These are phyloP conservation scores for Gadopsis bispinosus DNA, from an alignment of 2,797 vertebrate species.

Conservation along the genomic window DNA sequence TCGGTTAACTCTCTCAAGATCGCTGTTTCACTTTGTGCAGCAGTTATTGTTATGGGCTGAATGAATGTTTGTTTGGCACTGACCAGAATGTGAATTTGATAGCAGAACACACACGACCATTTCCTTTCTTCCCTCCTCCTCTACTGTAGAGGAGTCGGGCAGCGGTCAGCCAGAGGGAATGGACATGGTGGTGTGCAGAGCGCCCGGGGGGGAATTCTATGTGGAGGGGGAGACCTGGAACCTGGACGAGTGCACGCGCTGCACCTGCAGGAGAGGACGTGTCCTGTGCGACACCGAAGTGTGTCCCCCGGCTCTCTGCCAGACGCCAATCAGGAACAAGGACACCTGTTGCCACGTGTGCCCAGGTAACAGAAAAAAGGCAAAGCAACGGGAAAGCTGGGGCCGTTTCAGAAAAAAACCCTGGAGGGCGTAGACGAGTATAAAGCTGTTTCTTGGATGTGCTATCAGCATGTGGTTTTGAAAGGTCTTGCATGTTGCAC, in stretches of 20 bases:
- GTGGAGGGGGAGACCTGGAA: slow-evolving; percentile 90
- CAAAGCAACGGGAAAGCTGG: background rate
- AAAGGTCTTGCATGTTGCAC: slow-evolving; percentile 61
- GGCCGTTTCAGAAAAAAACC: slow-evolving; percentile 15
- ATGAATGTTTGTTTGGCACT: slow-evolving; percentile 16
- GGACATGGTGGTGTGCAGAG: slow-evolving; percentile 87
- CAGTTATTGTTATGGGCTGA: slow-evolving; percentile 15
- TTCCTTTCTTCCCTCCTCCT: background rate
- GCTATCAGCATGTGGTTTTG: slow-evolving; percentile 70
- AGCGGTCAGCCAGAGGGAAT: slow-evolving; percentile 85
- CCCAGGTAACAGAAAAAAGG: slow-evolving; percentile 75
- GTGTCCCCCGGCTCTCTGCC: slow-evolving; percentile 87
- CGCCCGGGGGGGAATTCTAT: slow-evolving; percentile 86
- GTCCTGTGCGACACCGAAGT: slow-evolving; percentile 88
- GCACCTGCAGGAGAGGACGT: slow-evolving; percentile 87
- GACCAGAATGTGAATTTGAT: slow-evolving; percentile 29
- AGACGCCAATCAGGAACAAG: slow-evolving; percentile 80
- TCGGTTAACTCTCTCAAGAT: slow-evolving; percentile 12
- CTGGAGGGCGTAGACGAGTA: slow-evolving; percentile 1
- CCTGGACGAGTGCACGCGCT: slow-evolving; percentile 86
- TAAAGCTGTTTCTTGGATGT: slow-evolving; percentile 55
- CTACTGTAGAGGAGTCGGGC: slow-evolving; percentile 84
- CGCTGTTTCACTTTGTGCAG: background rate
- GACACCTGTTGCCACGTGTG: slow-evolving; percentile 86
- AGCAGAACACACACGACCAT: slow-evolving; percentile 8